Conservation (phyloP, 1,140 invertebrate species). For the Antheraea mylitta region DNA sequence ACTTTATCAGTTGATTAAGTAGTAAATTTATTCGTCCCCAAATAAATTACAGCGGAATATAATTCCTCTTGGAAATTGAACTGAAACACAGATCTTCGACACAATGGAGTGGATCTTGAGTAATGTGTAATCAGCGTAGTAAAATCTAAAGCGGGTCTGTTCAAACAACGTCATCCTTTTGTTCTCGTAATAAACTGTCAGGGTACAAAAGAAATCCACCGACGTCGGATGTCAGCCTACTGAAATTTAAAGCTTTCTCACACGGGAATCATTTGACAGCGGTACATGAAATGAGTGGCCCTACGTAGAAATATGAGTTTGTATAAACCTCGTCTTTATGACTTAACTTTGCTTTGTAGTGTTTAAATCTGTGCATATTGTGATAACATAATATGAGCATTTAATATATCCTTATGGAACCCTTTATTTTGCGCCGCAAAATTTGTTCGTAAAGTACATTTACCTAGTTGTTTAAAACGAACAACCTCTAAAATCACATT, state of each 20-base stretch:
- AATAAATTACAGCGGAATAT: slow-evolving; percentile 40
- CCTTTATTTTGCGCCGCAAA: not conserved
- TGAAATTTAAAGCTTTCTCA: slow-evolving; percentile 33
- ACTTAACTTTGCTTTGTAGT: not conserved
- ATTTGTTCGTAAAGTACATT: slow-evolving; percentile 6
- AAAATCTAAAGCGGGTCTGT: slow-evolving; percentile 48
- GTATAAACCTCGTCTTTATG: not conserved
- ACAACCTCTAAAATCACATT: no score
- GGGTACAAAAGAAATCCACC: slow-evolving; percentile 54
- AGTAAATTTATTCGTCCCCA: slow-evolving; percentile 30
- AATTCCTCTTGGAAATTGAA: slow-evolving; percentile 43
- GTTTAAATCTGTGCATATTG: not conserved
- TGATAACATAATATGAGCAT: slow-evolving; percentile 12
- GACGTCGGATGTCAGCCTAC: slow-evolving; percentile 43
- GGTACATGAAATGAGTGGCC: slow-evolving; percentile 29
- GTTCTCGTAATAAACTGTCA: slow-evolving; percentile 59
- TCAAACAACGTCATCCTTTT: slow-evolving; percentile 48
- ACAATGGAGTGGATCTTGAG: slow-evolving; percentile 47
- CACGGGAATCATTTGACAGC: slow-evolving; percentile 28
- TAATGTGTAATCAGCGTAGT: slow-evolving; percentile 50
- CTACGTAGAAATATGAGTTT: slow-evolving; percentile 5
- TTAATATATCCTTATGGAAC: slow-evolving; percentile 5
- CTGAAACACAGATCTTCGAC: slow-evolving; percentile 42
- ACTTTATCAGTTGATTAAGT: slow-evolving; percentile 27
- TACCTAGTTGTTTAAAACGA: slow-evolving; percentile 16